Percentiles rank a stretch among this genome's conserved stretches.
Evolutionary conservation across 2,888 invertebrate genomes (phyloP).

Genomic region (Pseudococcus longispinus): DNA sequence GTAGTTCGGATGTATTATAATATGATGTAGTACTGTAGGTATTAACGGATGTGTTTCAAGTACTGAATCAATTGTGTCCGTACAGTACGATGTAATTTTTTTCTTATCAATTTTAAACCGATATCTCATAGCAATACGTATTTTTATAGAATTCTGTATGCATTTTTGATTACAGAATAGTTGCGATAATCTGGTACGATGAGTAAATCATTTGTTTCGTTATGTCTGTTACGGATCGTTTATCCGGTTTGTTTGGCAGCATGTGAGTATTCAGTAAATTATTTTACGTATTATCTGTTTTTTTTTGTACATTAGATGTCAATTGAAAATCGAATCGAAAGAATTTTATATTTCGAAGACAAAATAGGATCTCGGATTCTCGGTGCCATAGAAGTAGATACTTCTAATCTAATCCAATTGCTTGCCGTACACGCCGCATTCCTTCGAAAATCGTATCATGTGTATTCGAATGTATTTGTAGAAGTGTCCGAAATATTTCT

Average conservation of each 20-base stretch:
- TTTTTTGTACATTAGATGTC: background rate
- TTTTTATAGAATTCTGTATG: background rate
- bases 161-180: constrained; percentile 20
- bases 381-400: no score
- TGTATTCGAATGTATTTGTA: background rate
- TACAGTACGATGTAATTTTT: background rate
- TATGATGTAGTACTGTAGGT: background rate
- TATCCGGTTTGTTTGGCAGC: constrained; percentile 49
- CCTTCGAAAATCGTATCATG: background rate
- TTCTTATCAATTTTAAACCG: background rate
- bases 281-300: background rate
- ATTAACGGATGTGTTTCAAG: background rate
- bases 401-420: background rate
- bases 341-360: background rate
- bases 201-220: constrained; percentile 54
- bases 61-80: background rate
- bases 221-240: constrained; percentile 52
- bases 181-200: background rate
- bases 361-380: background rate
- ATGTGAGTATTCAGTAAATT: constrained; percentile 48
- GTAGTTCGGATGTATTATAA: background rate
- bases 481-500: background rate
- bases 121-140: background rate
- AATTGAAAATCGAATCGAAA: background rate
- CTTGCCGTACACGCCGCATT: background rate